A percentile compares a stretch with the other conserved stretches of the same genome.
phyloP scores from a whole-genome alignment of 1,140 invertebrate genomes.

The Brachystomella parvula region DNA sequence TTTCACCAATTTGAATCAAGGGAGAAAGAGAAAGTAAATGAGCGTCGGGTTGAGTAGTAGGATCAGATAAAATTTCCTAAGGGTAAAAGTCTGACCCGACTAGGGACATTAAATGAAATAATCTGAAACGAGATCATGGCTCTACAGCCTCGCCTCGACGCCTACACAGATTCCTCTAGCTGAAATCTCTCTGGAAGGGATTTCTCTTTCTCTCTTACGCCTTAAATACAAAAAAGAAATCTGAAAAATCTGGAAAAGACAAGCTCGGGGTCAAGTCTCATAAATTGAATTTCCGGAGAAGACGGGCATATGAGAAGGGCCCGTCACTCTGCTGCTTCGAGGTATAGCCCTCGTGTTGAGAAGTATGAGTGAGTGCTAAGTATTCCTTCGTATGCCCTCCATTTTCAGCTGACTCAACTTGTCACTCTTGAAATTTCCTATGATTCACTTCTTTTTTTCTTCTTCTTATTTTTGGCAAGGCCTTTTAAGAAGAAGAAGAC shows the following conservation, averaged over 20 bases:
- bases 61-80: too few species aligned
- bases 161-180: not conserved
- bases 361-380: too few species aligned
- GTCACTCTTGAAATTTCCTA: not conserved
- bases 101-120: not conserved
- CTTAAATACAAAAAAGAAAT: too few species aligned
- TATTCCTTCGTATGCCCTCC: too few species aligned
- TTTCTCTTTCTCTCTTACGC: not conserved
- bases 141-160: too few species aligned
- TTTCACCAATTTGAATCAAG: not conserved
- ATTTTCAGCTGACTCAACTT: conserved; percentile 4
- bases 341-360: not conserved
- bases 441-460: conserved; percentile 2
- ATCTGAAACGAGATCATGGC: too few species aligned
- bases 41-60: too few species aligned
- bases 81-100: not conserved
- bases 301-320: not conserved
- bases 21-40: too few species aligned
- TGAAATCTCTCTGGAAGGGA: conserved; percentile 1
- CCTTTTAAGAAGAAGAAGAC: not conserved
- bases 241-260: too few species aligned
- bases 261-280: not conserved
- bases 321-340: not conserved
- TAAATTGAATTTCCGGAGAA: conserved; percentile 1
- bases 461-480: not conserved